phyloP scores from a whole-genome alignment of 2,797 vertebrate species.

The Odontamblyopus rebecca region DNA sequence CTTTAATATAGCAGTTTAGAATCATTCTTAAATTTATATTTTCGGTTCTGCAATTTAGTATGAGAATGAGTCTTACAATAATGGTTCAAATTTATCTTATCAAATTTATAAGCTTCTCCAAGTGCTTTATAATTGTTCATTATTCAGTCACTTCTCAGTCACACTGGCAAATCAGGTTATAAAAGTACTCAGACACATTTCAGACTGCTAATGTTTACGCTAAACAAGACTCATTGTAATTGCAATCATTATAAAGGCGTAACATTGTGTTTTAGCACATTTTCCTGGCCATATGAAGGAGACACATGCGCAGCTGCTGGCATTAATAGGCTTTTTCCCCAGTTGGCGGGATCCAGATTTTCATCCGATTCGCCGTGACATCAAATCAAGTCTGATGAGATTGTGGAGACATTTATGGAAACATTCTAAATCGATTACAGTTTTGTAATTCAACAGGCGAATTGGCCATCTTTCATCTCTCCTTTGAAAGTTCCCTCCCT shows the following conservation, averaged over 20 bases:
- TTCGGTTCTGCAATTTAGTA: not conserved
- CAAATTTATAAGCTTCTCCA: not conserved
- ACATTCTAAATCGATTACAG: constrained; percentile 69
- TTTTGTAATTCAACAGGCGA: constrained; percentile 72
- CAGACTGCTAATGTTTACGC: not conserved
- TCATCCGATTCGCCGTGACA: constrained; percentile 68
- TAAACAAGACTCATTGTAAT: constrained; percentile 1
- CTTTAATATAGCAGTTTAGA: no score
- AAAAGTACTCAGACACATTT: not conserved
- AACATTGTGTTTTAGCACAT: constrained; percentile 25
- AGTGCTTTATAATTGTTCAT: not conserved
- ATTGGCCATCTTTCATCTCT: constrained; percentile 71
- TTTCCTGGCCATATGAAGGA: constrained; percentile 26
- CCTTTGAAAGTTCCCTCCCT: constrained; percentile 65
- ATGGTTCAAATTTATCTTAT: not conserved
- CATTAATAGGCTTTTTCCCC: constrained; percentile 60
- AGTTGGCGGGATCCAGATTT: constrained; percentile 59
- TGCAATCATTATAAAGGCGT: constrained; percentile 33
- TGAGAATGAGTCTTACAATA: not conserved
- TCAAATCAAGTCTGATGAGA: constrained; percentile 70
- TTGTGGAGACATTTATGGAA: constrained; percentile 74
- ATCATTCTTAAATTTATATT: no score
- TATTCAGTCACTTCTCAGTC: not conserved
- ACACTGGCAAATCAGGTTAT: not conserved
- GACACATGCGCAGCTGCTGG: constrained; percentile 53